These are phyloP conservation scores for Rotaria socialis DNA, from an alignment of 2,888 invertebrate species.

Conservation along the genomic window DNA sequence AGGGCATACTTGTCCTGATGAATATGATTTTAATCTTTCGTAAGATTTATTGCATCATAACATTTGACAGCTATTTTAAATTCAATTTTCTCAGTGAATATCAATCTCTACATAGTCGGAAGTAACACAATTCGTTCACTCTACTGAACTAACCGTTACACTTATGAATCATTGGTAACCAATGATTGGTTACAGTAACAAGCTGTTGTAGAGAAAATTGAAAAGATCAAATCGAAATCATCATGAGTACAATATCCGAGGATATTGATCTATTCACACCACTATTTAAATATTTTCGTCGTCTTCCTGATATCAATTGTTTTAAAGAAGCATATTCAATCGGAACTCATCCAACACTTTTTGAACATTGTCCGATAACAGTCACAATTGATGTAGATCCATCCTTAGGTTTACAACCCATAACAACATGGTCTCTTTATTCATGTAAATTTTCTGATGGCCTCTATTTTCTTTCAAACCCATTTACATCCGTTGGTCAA, in stretches of 20 bases:
- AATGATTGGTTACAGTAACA: background rate
- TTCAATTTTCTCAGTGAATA: too few relatives aligned
- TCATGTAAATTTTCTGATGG: background rate
- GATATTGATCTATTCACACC: background rate
- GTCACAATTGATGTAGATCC: background rate
- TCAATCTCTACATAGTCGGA: background rate
- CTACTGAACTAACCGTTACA: background rate
- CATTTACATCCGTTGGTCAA: background rate
- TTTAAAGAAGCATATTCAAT: background rate
- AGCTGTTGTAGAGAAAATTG: background rate
- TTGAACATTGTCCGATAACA: background rate
- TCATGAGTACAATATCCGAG: background rate
- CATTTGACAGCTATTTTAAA: background rate
- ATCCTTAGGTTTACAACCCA: background rate
- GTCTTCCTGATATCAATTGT: background rate
- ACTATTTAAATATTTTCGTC: conserved; percentile 15
- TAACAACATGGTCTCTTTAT: background rate
- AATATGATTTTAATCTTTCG: background rate
- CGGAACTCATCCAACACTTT: background rate
- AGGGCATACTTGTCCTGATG: background rate
- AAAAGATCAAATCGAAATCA: background rate
- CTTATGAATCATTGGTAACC: background rate
- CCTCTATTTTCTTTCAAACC: conserved; percentile 14
- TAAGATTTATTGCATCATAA: background rate
- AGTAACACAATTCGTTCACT: background rate